Conservation (phyloP, 2,888 invertebrate genomes). For the Amblyteles armatorius region DNA sequence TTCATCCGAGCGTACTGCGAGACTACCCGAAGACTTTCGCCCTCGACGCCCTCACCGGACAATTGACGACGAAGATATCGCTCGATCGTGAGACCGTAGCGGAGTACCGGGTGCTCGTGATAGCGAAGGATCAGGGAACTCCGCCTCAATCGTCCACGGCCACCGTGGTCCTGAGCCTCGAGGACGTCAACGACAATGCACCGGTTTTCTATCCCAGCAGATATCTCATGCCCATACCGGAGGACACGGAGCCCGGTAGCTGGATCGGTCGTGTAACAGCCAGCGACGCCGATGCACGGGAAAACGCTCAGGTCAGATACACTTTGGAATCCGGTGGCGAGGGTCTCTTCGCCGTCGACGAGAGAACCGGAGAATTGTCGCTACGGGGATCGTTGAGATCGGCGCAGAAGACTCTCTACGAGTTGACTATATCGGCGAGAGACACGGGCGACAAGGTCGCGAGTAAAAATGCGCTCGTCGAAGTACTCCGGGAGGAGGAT, state of each 20-base stretch:
- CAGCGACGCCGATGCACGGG: constrained; percentile 94
- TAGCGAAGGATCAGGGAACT: constrained; percentile 96
- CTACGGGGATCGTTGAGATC: constrained; percentile 89
- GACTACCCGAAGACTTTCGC: constrained; percentile 94
- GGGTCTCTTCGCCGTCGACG: constrained; percentile 92
- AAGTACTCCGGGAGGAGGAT: constrained; percentile 91
- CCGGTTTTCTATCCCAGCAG: constrained; percentile 96
- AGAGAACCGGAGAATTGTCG: constrained; percentile 91
- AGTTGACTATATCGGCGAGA: constrained; percentile 91
- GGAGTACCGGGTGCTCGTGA: constrained; percentile 92
- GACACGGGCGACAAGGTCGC: constrained; percentile 93
- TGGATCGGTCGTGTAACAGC: constrained; percentile 92
- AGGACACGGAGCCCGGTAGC: constrained; percentile 88
- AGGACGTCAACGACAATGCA: constrained; percentile 96
- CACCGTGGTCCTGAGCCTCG: constrained; percentile 91
- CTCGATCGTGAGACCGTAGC: constrained; percentile 93
- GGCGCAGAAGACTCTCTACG: constrained; percentile 89
- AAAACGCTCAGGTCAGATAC: constrained; percentile 93
- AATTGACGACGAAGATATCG: constrained; percentile 91
- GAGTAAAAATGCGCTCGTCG: constrained; percentile 91
- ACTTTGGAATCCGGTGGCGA: constrained; percentile 92
- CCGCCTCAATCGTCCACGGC: constrained; percentile 96
- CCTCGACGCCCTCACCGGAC: constrained; percentile 93
- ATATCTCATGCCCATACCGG: constrained; percentile 92
- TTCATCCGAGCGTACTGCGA: constrained; percentile 91